Percentiles rank a stretch among this genome's conserved stretches.
phyloP scores from a whole-genome alignment of 2,113 vertebrate genomes.

The Puffinus mauretanicus region DNA sequence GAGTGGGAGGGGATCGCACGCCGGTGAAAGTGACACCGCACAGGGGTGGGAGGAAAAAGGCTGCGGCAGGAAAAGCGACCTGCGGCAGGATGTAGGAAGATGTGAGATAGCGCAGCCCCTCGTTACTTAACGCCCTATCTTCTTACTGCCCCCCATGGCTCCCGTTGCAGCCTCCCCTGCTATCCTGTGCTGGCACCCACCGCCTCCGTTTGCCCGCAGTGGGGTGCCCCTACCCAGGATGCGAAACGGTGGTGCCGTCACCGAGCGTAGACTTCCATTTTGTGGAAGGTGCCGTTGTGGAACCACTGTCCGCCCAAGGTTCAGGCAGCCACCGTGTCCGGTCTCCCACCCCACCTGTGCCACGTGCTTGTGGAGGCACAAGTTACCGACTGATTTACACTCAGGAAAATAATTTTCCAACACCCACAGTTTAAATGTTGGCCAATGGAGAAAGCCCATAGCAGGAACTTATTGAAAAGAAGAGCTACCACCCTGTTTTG shows the following conservation, averaged over 20 bases:
- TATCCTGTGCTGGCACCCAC: neutral
- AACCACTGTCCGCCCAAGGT: neutral
- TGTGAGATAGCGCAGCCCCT: neutral
- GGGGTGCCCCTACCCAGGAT: neutral
- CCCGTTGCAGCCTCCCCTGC: neutral
- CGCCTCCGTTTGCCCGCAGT: neutral
- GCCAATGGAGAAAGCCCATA: neutral
- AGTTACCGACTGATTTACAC: neutral
- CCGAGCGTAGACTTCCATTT: neutral
- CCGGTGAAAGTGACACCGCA: neutral
- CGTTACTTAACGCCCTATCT: neutral
- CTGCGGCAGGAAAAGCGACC: slow-evolving; percentile 25
- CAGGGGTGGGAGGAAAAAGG: neutral
- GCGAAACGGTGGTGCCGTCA: neutral
- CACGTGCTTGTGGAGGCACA: rapidly evolving
- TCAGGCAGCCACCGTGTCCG: rapidly evolving
- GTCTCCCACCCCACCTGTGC: neutral
- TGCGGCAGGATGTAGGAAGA: slow-evolving; percentile 24
- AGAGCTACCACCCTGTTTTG: neutral
- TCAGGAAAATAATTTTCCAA: neutral
- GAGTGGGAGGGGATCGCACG: neutral
- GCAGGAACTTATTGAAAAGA: neutral
- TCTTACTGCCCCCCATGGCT: neutral
- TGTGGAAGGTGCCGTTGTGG: neutral
- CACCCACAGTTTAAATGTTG: neutral